These are phyloP conservation scores for Oegoconia quadripuncta DNA, from an alignment of 2,888 invertebrate species.

Conservation along the genomic window DNA sequence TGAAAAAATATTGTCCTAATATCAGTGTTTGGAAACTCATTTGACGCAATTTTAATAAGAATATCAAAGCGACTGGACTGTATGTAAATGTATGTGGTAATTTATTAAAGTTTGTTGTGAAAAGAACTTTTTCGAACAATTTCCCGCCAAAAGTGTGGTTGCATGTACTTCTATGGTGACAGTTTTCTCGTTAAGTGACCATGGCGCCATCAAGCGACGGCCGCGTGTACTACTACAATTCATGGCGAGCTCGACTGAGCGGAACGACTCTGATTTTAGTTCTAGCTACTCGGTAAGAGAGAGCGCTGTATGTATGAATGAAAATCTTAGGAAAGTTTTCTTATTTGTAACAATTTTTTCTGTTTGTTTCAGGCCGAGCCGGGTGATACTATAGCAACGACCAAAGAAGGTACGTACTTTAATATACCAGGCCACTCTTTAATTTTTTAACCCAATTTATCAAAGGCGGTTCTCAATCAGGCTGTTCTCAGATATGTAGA, in stretches of 20 bases:
- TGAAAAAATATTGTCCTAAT: background rate
- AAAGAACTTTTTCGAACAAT: too few species aligned
- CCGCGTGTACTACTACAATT: slow-evolving; percentile 72
- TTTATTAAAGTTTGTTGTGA: too few species aligned
- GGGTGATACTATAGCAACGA: slow-evolving; percentile 88
- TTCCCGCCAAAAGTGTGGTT: slow-evolving; percentile 35
- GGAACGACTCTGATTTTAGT: slow-evolving; percentile 33
- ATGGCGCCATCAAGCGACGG: slow-evolving; percentile 79
- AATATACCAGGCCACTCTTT: too few species aligned
- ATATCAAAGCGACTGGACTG: too few species aligned
- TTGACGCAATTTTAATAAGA: too few species aligned
- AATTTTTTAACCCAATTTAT: background rate
- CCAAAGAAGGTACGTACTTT: slow-evolving; percentile 87
- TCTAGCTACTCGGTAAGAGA: slow-evolving; percentile 73
- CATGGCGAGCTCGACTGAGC: slow-evolving; percentile 49
- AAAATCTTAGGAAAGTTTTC: too few species aligned
- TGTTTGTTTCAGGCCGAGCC: slow-evolving; percentile 81
- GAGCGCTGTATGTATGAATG: slow-evolving; percentile 49
- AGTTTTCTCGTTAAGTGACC: slow-evolving; percentile 81
- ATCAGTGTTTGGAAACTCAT: background rate
- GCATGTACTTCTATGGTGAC: slow-evolving; percentile 82
- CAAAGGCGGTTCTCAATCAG: background rate
- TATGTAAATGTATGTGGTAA: too few species aligned
- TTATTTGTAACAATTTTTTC: slow-evolving; percentile 7
- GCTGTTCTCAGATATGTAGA: too few species aligned